Percentiles rank a stretch among this genome's conserved stretches.
phyloP scores from a whole-genome alignment of 2,113 vertebrate species.

The Penelope pileata region DNA sequence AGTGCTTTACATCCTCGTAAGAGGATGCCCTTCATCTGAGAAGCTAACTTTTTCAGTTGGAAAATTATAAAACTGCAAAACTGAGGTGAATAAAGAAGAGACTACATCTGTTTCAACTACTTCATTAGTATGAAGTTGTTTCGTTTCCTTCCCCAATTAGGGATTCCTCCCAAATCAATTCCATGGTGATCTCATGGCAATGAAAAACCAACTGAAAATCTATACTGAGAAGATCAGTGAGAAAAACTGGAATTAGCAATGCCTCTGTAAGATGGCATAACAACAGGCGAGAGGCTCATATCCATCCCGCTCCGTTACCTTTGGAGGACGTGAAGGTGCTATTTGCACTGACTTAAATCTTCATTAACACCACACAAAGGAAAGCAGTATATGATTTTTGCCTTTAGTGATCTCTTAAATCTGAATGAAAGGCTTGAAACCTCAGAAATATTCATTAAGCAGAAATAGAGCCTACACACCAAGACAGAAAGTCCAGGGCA shows the following conservation, averaged over 20 bases:
- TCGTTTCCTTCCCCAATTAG: neutral
- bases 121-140: rapidly evolving
- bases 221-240: neutral
- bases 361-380: neutral
- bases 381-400: neutral
- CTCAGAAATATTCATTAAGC: neutral
- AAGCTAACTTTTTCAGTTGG: rapidly evolving
- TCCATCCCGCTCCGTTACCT: neutral
- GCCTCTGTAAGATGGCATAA: neutral
- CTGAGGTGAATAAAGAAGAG: rapidly evolving
- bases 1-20: neutral
- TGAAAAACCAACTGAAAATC: rapidly evolving
- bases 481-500: too few relatives aligned
- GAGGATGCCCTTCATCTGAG: rapidly evolving
- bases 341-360: neutral
- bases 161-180: neutral
- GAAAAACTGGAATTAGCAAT: rapidly evolving
- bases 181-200: rapidly evolving
- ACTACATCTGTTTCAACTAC: rapidly evolving
- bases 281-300: neutral
- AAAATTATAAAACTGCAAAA: rapidly evolving
- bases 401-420: neutral
- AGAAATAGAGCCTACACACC: neutral
- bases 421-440: neutral
- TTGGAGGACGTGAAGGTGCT: neutral